Evolutionary conservation across 1,140 invertebrate species (phyloP), one percentile per base, ranked within the genome.

Genomic region (Oscheius sp.): DNA sequence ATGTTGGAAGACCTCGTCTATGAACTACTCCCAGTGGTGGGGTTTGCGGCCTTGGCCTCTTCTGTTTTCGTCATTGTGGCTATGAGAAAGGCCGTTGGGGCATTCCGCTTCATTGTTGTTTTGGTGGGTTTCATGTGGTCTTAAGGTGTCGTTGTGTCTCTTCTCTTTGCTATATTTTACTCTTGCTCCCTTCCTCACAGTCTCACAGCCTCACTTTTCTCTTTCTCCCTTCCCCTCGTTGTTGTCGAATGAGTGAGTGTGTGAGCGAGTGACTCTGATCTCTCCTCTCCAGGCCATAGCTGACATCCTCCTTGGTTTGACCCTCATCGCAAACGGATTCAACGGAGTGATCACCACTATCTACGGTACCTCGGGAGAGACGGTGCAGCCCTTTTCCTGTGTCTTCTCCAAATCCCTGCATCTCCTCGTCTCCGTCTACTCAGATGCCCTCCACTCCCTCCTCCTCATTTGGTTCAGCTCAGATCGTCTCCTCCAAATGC

Each of bases 1-100:
- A 68, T 68, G 67, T 42, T 68, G 67, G 67, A 68, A 35, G 67
- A 68, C 45, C 67, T 68, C 1, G 29, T 68, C 32, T 68, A 59
- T 31, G 67, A 68, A 59, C 3, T 68, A 15, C 67, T 68, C 15
- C 67, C 67, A 42, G 52, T 68, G 0, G 26, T 68, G 1, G 67
- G 67, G 18, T 68, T 68, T 42, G 55, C 67, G 3, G 36, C 61
- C 15, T 15, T 68, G 18, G 67, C 55, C 3, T 59, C 31, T n/a
- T 36, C 67, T 15, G 28, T 61, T 46, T 34, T 68, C 18, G 32
- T 68, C 2, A 2, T 68, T 2, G 38, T 68, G n/a, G 67, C 61
- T 0, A 68, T 68, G 67, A 68, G 36, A 49, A 49, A 49, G 4
- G 35, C 55, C 26, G 42, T 36, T 2, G 34, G 55, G n/a, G 20